These are phyloP conservation scores for Pseudochirops cupreus DNA, from an alignment of 2,797 vertebrate species.

Conservation along the genomic window DNA sequence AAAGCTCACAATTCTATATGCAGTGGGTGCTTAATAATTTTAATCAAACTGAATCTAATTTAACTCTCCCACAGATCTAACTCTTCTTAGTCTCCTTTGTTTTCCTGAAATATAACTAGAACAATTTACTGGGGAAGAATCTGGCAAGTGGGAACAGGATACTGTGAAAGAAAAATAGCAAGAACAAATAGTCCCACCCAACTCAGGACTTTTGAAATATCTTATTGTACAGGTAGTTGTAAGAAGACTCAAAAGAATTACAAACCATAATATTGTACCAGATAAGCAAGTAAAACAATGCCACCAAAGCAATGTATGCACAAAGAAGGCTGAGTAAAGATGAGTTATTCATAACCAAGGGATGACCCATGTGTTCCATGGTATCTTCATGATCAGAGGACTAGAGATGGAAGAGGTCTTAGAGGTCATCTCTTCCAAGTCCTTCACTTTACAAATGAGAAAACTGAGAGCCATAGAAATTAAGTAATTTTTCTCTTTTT, in stretches of 20 bases:
- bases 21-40: background rate
- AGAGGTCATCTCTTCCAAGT: background rate
- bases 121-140: constrained; percentile 22
- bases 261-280: constrained; percentile 21
- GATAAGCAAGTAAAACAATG: background rate
- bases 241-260: constrained; percentile 17
- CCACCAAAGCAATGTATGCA: background rate
- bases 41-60: background rate
- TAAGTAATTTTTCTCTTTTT: background rate
- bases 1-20: background rate
- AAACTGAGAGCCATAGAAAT: background rate
- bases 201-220: background rate
- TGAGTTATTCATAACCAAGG: background rate
- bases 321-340: background rate
- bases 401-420: background rate
- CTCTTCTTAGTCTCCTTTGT: background rate
- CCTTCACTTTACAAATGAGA: background rate
- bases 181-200: background rate
- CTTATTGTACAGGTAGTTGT: background rate
- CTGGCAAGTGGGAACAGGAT: background rate
- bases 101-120: constrained; percentile 4
- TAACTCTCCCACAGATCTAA: background rate
- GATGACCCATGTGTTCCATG: background rate
- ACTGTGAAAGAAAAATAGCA: background rate
- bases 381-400: background rate